A percentile compares a stretch with the other conserved stretches of the same genome.
These are phyloP conservation scores for Paradoxurus hermaphroditus DNA, from an alignment of 2,113 vertebrate species.

Conservation along the genomic window DNA sequence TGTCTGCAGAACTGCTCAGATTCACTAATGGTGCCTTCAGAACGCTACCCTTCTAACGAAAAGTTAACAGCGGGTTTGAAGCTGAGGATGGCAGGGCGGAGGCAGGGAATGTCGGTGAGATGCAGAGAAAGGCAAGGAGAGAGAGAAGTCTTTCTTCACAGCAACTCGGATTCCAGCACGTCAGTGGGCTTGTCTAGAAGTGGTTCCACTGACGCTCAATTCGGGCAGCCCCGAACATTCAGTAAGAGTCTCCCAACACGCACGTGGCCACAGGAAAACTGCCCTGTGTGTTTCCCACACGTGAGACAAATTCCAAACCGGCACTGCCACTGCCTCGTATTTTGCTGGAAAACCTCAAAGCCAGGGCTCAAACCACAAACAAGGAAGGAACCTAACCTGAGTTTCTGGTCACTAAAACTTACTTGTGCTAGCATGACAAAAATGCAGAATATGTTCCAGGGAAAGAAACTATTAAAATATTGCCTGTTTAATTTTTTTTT, in stretches of 20 bases:
- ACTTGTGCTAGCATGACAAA: not conserved
- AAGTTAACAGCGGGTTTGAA: not conserved
- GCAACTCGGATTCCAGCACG: not conserved
- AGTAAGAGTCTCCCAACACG: not conserved
- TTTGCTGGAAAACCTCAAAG: not conserved
- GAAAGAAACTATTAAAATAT: not conserved
- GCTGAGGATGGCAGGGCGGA: too few relatives aligned
- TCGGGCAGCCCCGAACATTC: not conserved
- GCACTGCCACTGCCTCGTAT: not conserved
- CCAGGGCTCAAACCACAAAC: not conserved
- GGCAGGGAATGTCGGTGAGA: not conserved
- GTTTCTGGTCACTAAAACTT: not conserved
- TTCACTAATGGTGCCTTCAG: not conserved
- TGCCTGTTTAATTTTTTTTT: not conserved
- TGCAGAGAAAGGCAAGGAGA: not conserved
- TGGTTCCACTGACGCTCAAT: fast-evolving
- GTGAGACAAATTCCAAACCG: not conserved
- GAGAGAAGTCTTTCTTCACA: not conserved
- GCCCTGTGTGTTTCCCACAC: fast-evolving
- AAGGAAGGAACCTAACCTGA: not conserved
- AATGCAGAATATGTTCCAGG: not conserved
- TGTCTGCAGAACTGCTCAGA: not conserved
- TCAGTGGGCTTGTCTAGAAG: not conserved
- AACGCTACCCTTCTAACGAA: not conserved
- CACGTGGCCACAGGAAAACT: fast-evolving